A percentile compares a stretch with the other conserved stretches of the same genome.
Evolutionary conservation across 2,113 vertebrate genomes (phyloP).

Genomic region (Psephotus haematonotus): DNA sequence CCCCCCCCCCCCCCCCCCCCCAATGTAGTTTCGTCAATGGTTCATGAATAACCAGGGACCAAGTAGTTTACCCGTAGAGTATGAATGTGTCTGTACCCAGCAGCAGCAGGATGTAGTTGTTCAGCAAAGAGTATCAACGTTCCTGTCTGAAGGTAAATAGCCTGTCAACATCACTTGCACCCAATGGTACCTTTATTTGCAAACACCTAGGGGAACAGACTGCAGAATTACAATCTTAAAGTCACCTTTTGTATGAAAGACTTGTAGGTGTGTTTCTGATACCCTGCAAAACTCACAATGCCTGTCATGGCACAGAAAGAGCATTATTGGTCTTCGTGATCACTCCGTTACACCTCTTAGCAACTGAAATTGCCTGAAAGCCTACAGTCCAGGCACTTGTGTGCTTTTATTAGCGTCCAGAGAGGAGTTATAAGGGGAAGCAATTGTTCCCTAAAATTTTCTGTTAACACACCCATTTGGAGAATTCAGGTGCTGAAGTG

Average conservation of each 20-base stretch:
- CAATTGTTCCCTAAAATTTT: not conserved
- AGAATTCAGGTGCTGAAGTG: not conserved
- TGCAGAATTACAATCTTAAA: not conserved
- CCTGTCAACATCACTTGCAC: not conserved
- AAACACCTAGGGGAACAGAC: no score
- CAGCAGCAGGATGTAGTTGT: not conserved
- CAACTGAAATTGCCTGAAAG: not conserved
- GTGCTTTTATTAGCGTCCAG: not conserved
- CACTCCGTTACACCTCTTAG: no score
- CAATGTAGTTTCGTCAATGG: not conserved
- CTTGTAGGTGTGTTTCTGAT: not conserved
- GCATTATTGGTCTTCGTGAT: not conserved
- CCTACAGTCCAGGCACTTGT: fast-evolving
- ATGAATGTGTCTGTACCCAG: fast-evolving
- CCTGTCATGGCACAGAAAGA: not conserved
- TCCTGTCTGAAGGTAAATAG: not conserved
- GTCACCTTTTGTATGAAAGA: fast-evolving
- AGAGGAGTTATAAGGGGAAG: not conserved
- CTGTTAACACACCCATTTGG: not conserved
- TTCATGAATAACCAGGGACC: not conserved
- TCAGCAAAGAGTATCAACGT: not conserved
- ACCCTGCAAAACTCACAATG: not conserved
- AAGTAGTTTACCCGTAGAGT: fast-evolving
- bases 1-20: no score
- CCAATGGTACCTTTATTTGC: not conserved